phyloP scores from a whole-genome alignment of 2,888 invertebrate genomes.

The Dioctria rufipes region DNA sequence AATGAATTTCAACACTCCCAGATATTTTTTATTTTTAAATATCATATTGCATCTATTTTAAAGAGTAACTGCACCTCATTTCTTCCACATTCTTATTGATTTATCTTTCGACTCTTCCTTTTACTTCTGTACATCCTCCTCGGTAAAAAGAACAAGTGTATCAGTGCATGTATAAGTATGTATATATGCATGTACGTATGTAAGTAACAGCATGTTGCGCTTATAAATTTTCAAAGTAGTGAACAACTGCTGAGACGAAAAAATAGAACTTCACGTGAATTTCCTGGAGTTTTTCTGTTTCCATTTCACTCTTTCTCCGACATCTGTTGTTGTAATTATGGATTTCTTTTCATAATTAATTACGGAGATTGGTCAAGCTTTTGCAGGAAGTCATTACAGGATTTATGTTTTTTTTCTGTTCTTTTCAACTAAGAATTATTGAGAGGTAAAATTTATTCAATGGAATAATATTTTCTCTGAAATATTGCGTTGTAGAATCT shows the following conservation, averaged over 20 bases:
- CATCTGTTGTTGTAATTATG: conserved; percentile 47
- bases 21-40: no score
- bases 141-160: background rate
- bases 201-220: background rate
- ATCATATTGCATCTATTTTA: no score
- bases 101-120: background rate
- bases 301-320: conserved; percentile 12
- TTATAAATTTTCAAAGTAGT: background rate
- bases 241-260: conserved; percentile 19
- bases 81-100: background rate
- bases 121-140: background rate
- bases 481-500: background rate
- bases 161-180: no score
- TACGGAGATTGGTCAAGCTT: conserved; percentile 17
- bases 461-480: conserved; percentile 3
- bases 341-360: conserved; percentile 25
- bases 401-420: conserved; percentile 11
- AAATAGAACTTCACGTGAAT: conserved; percentile 11
- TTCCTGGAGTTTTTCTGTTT: conserved; percentile 19
- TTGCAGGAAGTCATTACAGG: conserved; percentile 33
- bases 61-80: background rate
- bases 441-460: background rate
- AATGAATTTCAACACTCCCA: no score
- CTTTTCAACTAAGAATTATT: background rate
- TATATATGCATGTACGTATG: background rate